These are phyloP conservation scores for Henricia sp. DNA, from an alignment of 53 echinoderm and acorn worm species.

Conservation along the genomic window DNA sequence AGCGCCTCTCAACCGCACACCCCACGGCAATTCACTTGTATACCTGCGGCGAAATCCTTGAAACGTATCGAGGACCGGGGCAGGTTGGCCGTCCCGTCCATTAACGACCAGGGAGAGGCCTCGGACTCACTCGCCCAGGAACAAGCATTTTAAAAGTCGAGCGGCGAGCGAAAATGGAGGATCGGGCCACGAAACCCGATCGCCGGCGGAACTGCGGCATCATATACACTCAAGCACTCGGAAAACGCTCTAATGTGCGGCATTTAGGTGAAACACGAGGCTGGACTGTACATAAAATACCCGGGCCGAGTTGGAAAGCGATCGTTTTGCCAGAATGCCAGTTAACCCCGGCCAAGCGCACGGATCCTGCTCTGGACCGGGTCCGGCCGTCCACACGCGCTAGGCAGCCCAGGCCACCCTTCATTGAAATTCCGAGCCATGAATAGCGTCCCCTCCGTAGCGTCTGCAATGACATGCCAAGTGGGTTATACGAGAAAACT, in stretches of 20 bases:
- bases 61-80: slow-evolving; percentile 52
- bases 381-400: neutral
- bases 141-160: slow-evolving; percentile 36
- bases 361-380: neutral
- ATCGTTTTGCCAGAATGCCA: too few species aligned
- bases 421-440: slow-evolving; percentile 67
- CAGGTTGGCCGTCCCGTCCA: slow-evolving; percentile 21
- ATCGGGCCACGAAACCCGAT: slow-evolving; percentile 59
- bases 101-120: slow-evolving; percentile 38
- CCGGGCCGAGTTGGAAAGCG: slow-evolving; percentile 13
- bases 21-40: slow-evolving; percentile 48
- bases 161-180: slow-evolving; percentile 57
- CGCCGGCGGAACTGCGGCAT: slow-evolving; percentile 69
- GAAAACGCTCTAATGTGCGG: slow-evolving; percentile 70
- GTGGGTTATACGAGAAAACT: slow-evolving; percentile 74
- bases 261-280: slow-evolving; percentile 53
- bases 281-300: slow-evolving; percentile 28
- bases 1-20: slow-evolving; percentile 5
- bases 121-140: slow-evolving; percentile 4
- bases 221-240: slow-evolving; percentile 67
- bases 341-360: slow-evolving; percentile 12
- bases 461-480: slow-evolving; percentile 69
- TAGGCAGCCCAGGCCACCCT: neutral
- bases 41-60: slow-evolving; percentile 48
- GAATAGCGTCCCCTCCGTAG: slow-evolving; percentile 13